Percentiles rank a stretch among this genome's conserved stretches.
phyloP scores from a whole-genome alignment of 2,797 vertebrate species.

The Astyanax mexicanus region DNA sequence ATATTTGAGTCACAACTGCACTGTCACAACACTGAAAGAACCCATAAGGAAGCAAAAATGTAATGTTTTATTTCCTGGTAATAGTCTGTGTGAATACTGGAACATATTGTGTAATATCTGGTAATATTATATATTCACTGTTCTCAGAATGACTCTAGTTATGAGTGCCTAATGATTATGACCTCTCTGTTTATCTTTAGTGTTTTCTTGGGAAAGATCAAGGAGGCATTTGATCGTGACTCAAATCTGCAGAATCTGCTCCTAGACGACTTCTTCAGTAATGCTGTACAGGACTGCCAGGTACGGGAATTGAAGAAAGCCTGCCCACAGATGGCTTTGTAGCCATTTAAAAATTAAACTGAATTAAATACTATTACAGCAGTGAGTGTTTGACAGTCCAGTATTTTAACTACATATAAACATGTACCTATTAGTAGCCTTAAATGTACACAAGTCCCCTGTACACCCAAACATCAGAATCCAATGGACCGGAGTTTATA shows the following conservation, averaged over 20 bases:
- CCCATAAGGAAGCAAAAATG: conserved; percentile 46
- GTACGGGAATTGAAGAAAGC: conserved; percentile 72
- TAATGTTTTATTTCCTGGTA: conserved; percentile 44
- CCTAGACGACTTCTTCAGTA: conserved; percentile 90
- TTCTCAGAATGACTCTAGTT: not conserved
- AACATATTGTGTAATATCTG: conserved; percentile 27
- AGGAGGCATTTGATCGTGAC: conserved; percentile 93
- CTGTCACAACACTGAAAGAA: conserved; percentile 52
- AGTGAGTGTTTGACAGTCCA: too few species aligned
- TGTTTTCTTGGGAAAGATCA: conserved; percentile 96
- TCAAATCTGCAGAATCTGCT: conserved; percentile 89
- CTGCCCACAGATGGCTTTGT: conserved; percentile 40
- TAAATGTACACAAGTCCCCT: too few species aligned
- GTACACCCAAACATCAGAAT: too few species aligned
- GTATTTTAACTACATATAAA: too few species aligned
- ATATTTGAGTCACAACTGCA: conserved; percentile 8
- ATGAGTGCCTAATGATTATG: conserved; percentile 5
- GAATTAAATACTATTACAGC: too few species aligned
- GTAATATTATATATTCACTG: not conserved
- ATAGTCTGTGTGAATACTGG: conserved; percentile 59
- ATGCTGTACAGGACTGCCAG: conserved; percentile 91
- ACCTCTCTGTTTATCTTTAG: conserved; percentile 68
- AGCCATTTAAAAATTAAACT: not conserved
- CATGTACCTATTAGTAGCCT: too few species aligned
- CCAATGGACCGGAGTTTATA: too few species aligned